phyloP scores from a whole-genome alignment of 2,797 vertebrate species.

The Ispidina lecontei region DNA sequence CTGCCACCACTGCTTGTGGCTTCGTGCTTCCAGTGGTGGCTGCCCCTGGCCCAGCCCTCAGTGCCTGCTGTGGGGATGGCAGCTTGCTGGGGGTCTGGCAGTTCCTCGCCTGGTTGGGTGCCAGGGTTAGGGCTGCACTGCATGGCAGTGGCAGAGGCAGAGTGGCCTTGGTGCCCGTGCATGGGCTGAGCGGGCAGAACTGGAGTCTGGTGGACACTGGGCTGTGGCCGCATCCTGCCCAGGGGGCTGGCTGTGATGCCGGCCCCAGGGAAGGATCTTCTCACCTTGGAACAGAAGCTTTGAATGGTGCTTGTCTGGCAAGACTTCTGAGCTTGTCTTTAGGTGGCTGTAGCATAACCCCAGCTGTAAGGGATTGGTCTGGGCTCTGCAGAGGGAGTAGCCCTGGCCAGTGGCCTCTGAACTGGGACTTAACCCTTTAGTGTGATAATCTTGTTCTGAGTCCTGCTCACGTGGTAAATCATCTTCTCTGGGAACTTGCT shows the following conservation, averaged over 20 bases:
- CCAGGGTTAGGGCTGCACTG: rapidly evolving
- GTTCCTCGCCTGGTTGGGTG: background rate
- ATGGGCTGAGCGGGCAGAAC: background rate
- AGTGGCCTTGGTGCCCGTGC: rapidly evolving
- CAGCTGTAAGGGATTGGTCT: background rate
- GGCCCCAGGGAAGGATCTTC: background rate
- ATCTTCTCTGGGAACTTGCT: no score
- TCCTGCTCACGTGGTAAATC: background rate
- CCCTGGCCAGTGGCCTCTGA: background rate
- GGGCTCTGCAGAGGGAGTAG: background rate
- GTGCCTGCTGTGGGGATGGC: background rate
- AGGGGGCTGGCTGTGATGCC: background rate
- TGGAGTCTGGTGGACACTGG: background rate
- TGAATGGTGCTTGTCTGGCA: background rate
- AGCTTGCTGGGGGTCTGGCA: background rate
- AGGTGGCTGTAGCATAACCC: no score
- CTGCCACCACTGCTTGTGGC: background rate
- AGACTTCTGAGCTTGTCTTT: background rate
- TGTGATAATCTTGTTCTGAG: constrained; percentile 24
- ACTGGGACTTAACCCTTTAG: constrained; percentile 21
- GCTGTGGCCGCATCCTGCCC: rapidly evolving
- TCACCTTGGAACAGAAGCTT: no score
- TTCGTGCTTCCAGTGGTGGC: background rate
- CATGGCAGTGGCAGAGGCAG: background rate
- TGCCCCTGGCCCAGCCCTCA: rapidly evolving